A percentile compares a stretch with the other conserved stretches of the same genome.
phyloP scores from a whole-genome alignment of 2,113 vertebrate species.

The Numida meleagris region DNA sequence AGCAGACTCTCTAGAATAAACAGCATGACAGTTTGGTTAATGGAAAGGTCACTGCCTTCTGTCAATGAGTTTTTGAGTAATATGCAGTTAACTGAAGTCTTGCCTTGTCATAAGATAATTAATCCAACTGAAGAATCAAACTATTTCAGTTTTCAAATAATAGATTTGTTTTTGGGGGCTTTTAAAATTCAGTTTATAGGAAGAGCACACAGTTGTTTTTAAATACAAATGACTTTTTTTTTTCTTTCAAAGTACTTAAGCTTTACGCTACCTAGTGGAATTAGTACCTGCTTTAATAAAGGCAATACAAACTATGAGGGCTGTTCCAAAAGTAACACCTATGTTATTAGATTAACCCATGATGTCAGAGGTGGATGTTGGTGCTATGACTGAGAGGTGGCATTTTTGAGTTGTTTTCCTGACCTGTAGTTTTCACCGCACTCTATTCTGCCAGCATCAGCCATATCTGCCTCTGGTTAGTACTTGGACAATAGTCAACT shows the following conservation, averaged over 20 bases:
- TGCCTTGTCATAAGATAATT: neutral
- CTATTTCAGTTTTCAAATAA: neutral
- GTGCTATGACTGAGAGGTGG: no score
- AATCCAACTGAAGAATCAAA: neutral
- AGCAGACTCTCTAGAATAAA: neutral
- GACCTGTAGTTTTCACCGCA: neutral
- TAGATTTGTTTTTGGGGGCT: neutral
- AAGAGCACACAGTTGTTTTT: neutral
- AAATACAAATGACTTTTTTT: neutral
- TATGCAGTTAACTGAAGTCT: neutral
- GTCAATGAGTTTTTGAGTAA: neutral
- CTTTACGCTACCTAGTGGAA: neutral
- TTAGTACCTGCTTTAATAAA: neutral
- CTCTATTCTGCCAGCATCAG: neutral
- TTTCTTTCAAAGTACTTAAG: neutral
- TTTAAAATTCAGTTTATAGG: neutral
- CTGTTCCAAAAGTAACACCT: neutral
- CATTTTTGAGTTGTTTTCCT: neutral
- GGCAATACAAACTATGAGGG: neutral
- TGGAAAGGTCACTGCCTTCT: neutral
- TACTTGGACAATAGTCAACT: neutral
- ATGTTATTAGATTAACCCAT: neutral
- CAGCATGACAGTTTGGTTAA: neutral
- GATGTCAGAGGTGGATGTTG: neutral
- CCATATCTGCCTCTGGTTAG: neutral